Evolutionary conservation across 2,888 invertebrate species (phyloP).

Genomic region (Willowsia nigromaculata): DNA sequence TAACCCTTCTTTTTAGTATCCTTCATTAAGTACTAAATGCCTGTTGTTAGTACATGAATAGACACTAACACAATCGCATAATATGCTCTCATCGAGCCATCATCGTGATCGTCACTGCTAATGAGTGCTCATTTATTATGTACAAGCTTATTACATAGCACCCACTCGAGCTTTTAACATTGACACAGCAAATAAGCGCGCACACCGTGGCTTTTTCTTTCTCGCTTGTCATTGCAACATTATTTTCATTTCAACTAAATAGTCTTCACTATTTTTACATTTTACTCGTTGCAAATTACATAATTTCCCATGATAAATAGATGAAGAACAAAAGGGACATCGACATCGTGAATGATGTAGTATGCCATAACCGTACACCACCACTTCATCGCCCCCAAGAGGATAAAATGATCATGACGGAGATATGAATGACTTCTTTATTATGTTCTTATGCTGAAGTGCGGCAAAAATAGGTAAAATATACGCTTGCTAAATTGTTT

Average conservation of each 20-base stretch:
- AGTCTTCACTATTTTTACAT: not conserved
- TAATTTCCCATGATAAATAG: slow-evolving; percentile 37
- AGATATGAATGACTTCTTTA: not conserved
- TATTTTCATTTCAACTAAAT: not conserved
- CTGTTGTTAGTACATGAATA: slow-evolving; percentile 4
- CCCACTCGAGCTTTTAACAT: not conserved
- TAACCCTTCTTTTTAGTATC: not conserved
- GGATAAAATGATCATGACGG: not conserved
- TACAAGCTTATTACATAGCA: not conserved
- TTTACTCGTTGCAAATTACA: not conserved
- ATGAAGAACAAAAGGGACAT: not conserved
- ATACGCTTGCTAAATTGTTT: not conserved
- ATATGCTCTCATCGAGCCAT: not conserved
- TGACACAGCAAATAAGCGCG: not conserved
- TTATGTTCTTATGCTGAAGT: not conserved
- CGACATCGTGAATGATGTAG: too few relatives aligned
- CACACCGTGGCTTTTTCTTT: not conserved
- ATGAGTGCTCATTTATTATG: not conserved
- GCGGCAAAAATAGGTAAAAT: not conserved
- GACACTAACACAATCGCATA: not conserved
- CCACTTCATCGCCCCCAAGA: not conserved
- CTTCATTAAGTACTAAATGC: slow-evolving; percentile 11
- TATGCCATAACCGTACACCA: not conserved
- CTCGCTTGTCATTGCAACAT: not conserved
- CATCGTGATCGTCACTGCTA: not conserved